Conservation (phyloP, 2,888 invertebrate genomes). For the Sisyra terminalis region DNA sequence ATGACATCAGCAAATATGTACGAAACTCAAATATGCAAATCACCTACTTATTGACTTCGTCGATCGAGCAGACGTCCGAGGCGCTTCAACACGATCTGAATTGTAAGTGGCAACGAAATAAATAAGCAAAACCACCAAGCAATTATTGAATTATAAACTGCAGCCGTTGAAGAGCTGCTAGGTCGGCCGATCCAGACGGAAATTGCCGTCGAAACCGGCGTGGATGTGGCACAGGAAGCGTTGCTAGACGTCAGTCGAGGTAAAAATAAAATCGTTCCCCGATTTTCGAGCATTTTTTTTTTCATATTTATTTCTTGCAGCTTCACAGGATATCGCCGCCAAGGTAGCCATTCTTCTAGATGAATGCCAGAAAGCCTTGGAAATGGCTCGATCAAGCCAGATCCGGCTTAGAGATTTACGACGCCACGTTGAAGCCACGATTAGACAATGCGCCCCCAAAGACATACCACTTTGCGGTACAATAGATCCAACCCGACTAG, state of each 20-base stretch:
- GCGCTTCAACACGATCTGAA: slow-evolving; percentile 44
- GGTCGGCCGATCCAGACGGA: slow-evolving; percentile 64
- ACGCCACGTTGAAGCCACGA: slow-evolving; percentile 37
- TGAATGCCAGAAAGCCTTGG: slow-evolving; percentile 35
- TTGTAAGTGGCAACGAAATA: slow-evolving; percentile 38
- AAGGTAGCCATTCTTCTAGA: slow-evolving; percentile 38
- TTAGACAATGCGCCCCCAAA: slow-evolving; percentile 47
- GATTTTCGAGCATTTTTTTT: no score
- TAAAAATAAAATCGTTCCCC: slow-evolving; percentile 29
- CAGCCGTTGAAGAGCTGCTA: slow-evolving; percentile 55
- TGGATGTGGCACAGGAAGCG: slow-evolving; percentile 56
- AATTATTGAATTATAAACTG: slow-evolving; percentile 10
- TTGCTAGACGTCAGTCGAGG: slow-evolving; percentile 54
- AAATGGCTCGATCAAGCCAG: slow-evolving; percentile 34
- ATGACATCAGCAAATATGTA: slow-evolving; percentile 42
- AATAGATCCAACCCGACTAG: slow-evolving; percentile 51
- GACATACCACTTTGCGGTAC: slow-evolving; percentile 64
- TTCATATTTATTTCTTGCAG: slow-evolving; percentile 23
- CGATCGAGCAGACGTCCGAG: slow-evolving; percentile 42
- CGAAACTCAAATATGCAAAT: slow-evolving; percentile 46
- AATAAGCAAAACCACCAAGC: not conserved
- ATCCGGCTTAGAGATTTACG: slow-evolving; percentile 41
- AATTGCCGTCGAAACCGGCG: slow-evolving; percentile 54
- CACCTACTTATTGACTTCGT: slow-evolving; percentile 35
- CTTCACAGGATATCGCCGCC: slow-evolving; percentile 36